These are phyloP conservation scores for Elaeidobius kamerunicus DNA, from an alignment of 2,888 invertebrate species.

Conservation along the genomic window DNA sequence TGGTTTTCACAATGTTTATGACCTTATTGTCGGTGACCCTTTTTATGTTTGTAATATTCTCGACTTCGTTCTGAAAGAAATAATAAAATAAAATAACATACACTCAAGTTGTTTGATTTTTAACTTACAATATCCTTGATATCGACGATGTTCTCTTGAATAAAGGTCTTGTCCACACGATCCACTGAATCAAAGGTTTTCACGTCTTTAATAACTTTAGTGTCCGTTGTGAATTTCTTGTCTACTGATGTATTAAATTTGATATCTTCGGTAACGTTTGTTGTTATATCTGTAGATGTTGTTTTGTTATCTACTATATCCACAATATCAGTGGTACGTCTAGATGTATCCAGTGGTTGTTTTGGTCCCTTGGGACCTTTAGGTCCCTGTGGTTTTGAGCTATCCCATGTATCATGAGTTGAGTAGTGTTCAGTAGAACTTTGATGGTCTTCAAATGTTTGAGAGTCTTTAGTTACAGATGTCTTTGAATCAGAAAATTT, in stretches of 20 bases:
- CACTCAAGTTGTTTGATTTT: not conserved
- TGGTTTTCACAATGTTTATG: constrained; percentile 51
- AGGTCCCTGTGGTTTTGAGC: constrained; percentile 32
- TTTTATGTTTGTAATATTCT: constrained; percentile 48
- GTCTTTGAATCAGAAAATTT: constrained; percentile 35
- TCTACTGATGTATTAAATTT: constrained; percentile 32
- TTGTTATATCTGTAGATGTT: constrained; percentile 24
- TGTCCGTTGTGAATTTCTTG: constrained; percentile 34
- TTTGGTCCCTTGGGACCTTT: constrained; percentile 25
- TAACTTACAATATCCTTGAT: constrained; percentile 54
- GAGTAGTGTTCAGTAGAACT: constrained; percentile 41
- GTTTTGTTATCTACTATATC: constrained; percentile 27
- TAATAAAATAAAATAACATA: too few species aligned
- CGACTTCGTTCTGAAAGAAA: constrained; percentile 47
- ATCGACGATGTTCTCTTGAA: constrained; percentile 58
- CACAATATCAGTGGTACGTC: constrained; percentile 11
- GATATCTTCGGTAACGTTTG: constrained; percentile 32
- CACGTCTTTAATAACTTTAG: constrained; percentile 29
- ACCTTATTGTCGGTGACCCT: constrained; percentile 54
- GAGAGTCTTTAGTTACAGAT: constrained; percentile 30
- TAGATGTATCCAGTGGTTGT: constrained; percentile 6
- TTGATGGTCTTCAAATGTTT: constrained; percentile 36
- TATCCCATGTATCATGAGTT: constrained; percentile 29
- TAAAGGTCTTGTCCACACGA: constrained; percentile 54
- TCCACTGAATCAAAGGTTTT: constrained; percentile 36